Evolutionary conservation across 1,140 invertebrate species (phyloP), one percentile per base, ranked within the genome.

Genomic region (Drosophila kurseongensis): DNA sequence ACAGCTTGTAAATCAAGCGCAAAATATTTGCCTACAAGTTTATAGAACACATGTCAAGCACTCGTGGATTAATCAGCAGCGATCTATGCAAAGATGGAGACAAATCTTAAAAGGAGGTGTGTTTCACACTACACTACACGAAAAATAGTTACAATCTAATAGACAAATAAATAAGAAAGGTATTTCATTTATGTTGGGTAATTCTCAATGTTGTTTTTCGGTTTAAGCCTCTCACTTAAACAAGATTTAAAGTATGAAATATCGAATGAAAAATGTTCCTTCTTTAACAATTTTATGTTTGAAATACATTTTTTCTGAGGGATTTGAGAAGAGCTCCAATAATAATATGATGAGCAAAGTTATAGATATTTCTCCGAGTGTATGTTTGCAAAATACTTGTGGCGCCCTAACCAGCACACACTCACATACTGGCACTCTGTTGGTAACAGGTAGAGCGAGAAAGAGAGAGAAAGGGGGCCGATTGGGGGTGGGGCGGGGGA

Each of bases 21-120:
- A 69, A 85, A 85, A 86, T 86, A 85, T 85, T 85, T 85, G 82
- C 75, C 44, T 65, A 82, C 58, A 81, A 81, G 57, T 80, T 80
- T 69, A 62, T 67, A 69, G 59, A 80, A 84, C 81, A 84, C 82
- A 84, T 84, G 81, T 81, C 68, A 81, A 47, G 42, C 63, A 74
- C 55, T 62, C 56, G 67, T 51, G 76, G 77, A 85, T 81, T 85
- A 81, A 85, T 85, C 82, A 88, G 82, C 82, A 56, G 41, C n/a
- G 48, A 66, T 51, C 74, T 67, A 72, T 75, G 73, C 50, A 55
- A 75, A 42, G 44, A 42, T 67, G 29, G 60, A 66, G 47, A 42
- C 45, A 68, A 68, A 45, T 68, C 61, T 66, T 18, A 51, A 38
- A 68, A 36, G 35, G 38, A 67, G 65, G 65, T 68, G 65, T 68